Conservation (phyloP, 2,888 invertebrate genomes). For the Chrysomela aeneicollis region DNA sequence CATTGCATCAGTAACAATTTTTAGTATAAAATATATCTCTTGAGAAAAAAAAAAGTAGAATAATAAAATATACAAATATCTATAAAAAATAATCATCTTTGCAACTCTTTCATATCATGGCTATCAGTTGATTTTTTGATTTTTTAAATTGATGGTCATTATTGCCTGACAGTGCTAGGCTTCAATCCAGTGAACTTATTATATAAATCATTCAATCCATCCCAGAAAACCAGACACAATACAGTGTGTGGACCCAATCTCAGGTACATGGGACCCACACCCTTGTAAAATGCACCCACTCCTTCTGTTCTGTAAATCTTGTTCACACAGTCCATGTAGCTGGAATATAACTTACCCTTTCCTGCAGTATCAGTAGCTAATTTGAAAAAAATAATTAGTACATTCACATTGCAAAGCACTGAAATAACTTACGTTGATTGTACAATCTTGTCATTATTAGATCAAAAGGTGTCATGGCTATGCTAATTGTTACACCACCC, state of each 20-base stretch:
- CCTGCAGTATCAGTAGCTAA: slow-evolving; percentile 68
- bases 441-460: slow-evolving; percentile 86
- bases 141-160: not conserved
- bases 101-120: no score
- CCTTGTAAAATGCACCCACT: slow-evolving; percentile 85
- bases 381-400: not conserved
- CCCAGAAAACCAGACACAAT: slow-evolving; percentile 87
- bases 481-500: slow-evolving; percentile 78
- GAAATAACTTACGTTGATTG: slow-evolving; percentile 76
- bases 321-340: slow-evolving; percentile 76
- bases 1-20: no score
- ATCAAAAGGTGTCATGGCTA: slow-evolving; percentile 87
- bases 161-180: not conserved
- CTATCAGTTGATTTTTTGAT: no score
- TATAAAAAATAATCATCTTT: no score
- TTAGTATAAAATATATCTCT: no score
- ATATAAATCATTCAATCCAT: slow-evolving; percentile 66
- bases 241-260: slow-evolving; percentile 91
- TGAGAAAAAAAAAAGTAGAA: no score
- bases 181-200: slow-evolving; percentile 19
- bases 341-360: slow-evolving; percentile 72
- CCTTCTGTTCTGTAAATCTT: slow-evolving; percentile 84
- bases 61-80: no score
- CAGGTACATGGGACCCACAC: slow-evolving; percentile 86
- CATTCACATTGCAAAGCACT: not conserved